phyloP scores from a whole-genome alignment of 2,888 invertebrate genomes.

The Dascillus cervinus region DNA sequence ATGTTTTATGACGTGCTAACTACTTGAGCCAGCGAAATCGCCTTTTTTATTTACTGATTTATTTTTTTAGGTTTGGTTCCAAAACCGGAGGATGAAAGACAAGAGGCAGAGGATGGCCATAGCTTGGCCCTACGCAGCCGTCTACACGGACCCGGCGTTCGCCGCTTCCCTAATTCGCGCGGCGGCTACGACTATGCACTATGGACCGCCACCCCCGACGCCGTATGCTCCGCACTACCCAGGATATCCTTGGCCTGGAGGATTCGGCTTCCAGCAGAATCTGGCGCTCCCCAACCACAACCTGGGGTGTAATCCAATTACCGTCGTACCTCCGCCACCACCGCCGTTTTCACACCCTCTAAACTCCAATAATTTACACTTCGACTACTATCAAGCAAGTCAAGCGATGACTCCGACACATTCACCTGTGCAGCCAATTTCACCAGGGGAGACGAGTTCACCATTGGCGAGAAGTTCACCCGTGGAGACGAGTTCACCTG shows the following conservation, averaged over 20 bases:
- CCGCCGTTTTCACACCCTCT: conserved; percentile 26
- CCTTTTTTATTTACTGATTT: conserved; percentile 16
- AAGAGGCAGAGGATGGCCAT: conserved; percentile 91
- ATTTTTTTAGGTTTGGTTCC: conserved; percentile 86
- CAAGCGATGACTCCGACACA: conserved; percentile 10
- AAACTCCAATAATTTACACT: conserved; percentile 31
- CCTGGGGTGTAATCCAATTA: conserved; percentile 36
- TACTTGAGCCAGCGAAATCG: conserved; percentile 34
- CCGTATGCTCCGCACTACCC: conserved; percentile 53
- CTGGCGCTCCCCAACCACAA: conserved; percentile 44
- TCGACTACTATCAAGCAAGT: conserved; percentile 21
- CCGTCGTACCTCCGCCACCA: conserved; percentile 29
- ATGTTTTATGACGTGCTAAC: conserved; percentile 40
- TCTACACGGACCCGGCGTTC: conserved; percentile 89
- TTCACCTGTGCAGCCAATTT: conserved; percentile 9
- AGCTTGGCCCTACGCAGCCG: conserved; percentile 91
- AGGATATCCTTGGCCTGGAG: conserved; percentile 48
- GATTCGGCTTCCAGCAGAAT: conserved; percentile 41
- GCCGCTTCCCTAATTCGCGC: conserved; percentile 90
- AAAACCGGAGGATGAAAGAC: conserved; percentile 95
- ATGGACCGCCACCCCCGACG: conserved; percentile 48
- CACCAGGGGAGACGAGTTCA: too few relatives aligned
- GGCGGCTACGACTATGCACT: conserved; percentile 60
- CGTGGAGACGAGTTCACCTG: conserved; percentile 34
- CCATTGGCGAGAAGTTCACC: conserved; percentile 24